Base-by-base conservation (phyloP, 2,888 invertebrate species). In the Torymus auratus region DNA sequence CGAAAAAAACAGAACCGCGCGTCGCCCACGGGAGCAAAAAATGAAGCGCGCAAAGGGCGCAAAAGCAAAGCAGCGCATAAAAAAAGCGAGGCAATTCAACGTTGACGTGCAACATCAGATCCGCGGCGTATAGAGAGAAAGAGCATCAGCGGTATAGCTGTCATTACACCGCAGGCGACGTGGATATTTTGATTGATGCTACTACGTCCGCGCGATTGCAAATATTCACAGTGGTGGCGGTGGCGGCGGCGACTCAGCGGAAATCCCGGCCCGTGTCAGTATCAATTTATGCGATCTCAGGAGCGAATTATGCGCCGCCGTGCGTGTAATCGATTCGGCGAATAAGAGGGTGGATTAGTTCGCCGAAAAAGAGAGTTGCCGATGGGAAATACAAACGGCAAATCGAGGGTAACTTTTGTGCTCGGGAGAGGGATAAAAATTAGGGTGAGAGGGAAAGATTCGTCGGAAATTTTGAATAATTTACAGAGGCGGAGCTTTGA, bases 151-250 rank as follows among this genome's bases (percentile, higher is more conserved):
- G n/a, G n/a, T n/a, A n/a, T n/a, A 76, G 58, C 65, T 71, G 64
- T 50, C 52, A 61, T 61, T 68, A 68, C 61, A 68, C 20, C 41
- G 58, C 14, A 28, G 52, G 68, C 53, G 55, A 60, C 28, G 14
- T 12, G 50, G 14, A 41, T 10, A 82, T 83, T 84, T 84, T 85
- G 84, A 86, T 86, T 82, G 84, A 85, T 84, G 85, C 79, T 81
- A 84, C 79, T 81, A 84, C 83, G 83, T 73, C 68, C 60, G 67
- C 53, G 73, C 82, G 83, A 84, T 84, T 84, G 84, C 83, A 83
- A 83, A 85, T 85, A 84, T 83, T 83, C 83, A 75, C 72, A 41
- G 75, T 74, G 76, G 75, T 1, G 28, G 15, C 15, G 13, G 74
- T 41, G 2, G 23, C 15, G 55, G 11, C 62, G 65, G 41, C 80